phyloP scores from a whole-genome alignment of 2,888 invertebrate species.

The Hyalella azteca region DNA sequence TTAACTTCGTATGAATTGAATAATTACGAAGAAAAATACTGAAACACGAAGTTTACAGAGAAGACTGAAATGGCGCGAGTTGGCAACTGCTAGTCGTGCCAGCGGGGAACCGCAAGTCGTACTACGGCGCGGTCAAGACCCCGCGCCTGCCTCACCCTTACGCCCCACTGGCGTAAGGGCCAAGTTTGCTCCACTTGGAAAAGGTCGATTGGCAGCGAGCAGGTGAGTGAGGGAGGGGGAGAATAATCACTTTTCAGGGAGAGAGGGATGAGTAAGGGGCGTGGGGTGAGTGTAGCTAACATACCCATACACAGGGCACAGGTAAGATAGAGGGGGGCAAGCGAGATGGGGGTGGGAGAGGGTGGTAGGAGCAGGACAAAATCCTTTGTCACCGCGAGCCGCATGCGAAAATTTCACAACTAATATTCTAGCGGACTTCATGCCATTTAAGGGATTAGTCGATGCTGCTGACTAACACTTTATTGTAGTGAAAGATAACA shows the following conservation, averaged over 20 bases:
- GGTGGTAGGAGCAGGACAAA: neutral
- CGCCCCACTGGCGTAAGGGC: neutral
- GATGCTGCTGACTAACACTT: neutral
- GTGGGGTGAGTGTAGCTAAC: neutral
- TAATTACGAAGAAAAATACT: neutral
- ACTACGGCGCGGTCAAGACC: neutral
- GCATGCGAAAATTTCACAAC: too few species aligned
- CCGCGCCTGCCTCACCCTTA: neutral
- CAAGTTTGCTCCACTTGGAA: neutral
- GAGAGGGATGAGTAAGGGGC: neutral
- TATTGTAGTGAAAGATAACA: neutral
- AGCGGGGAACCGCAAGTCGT: neutral
- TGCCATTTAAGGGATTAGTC: neutral
- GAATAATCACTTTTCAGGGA: neutral
- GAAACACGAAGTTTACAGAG: neutral
- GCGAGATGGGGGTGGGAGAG: neutral
- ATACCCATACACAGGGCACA: slow-evolving; percentile 29
- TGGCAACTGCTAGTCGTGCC: neutral
- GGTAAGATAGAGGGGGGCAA: neutral
- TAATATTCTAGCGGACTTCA: too few species aligned
- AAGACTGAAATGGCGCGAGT: neutral
- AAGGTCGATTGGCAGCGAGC: neutral
- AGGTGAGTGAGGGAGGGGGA: slow-evolving; percentile 18
- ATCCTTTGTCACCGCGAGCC: too few species aligned
- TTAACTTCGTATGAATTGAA: neutral